Percentiles rank a stretch among this genome's conserved stretches.
Conservation (phyloP, 2,113 vertebrate species). For the Dromaius novaehollandiae region DNA sequence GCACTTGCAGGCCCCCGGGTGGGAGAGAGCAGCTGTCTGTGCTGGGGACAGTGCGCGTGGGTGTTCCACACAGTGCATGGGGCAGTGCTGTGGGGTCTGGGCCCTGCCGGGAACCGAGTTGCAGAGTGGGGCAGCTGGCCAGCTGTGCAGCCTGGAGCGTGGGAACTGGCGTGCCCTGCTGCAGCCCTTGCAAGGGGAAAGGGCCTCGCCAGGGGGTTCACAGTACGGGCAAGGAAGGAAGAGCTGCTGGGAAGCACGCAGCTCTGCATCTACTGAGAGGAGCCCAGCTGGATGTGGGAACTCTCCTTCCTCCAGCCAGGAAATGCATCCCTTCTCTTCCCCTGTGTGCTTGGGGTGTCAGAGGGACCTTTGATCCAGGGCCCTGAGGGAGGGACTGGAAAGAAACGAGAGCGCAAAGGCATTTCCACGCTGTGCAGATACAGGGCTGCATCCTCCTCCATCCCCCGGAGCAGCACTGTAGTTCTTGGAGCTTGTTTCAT, state of each 20-base stretch:
- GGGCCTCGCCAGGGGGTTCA: background rate
- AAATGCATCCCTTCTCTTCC: background rate
- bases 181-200: background rate
- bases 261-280: background rate
- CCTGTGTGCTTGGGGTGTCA: fast-evolving
- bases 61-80: background rate
- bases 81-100: background rate
- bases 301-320: background rate
- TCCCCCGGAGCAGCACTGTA: background rate
- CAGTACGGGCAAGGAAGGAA: background rate
- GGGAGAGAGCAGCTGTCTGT: background rate
- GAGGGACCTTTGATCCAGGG: constrained; percentile 46
- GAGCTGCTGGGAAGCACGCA: background rate
- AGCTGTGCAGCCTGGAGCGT: background rate
- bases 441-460: background rate
- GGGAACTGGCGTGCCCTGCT: background rate
- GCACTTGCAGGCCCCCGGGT: background rate
- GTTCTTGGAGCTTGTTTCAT: background rate
- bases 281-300: background rate
- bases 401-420: background rate
- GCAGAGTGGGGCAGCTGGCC: background rate
- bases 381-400: background rate
- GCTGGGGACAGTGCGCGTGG: background rate
- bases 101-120: background rate
- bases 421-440: constrained; percentile 22